Percentiles rank a stretch among this genome's conserved stretches.
Conservation (phyloP, 1,140 invertebrate species). For the Sitobion miscanthi region DNA sequence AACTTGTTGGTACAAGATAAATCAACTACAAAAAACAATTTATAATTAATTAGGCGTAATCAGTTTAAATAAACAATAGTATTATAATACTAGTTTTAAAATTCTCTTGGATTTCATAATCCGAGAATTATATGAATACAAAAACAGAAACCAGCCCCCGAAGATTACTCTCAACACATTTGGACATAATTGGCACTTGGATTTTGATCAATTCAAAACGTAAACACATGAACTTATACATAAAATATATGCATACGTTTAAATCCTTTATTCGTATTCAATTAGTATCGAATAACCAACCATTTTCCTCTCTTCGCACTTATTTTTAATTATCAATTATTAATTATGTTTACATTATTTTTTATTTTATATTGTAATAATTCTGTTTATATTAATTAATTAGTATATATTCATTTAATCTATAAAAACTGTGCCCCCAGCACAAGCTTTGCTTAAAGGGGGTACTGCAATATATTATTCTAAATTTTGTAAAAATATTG, state of each 20-base stretch:
- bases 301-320: too few relatives aligned
- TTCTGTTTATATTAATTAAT: too few relatives aligned
- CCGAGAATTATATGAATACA: neutral
- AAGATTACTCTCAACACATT: neutral
- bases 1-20: slow-evolving; percentile 13
- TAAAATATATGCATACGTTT: neutral
- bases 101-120: neutral
- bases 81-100: neutral
- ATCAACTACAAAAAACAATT: slow-evolving; percentile 18
- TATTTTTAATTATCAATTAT: too few relatives aligned
- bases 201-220: neutral
- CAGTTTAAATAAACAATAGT: neutral
- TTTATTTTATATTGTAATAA: too few relatives aligned
- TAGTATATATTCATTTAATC: too few relatives aligned
- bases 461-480: too few relatives aligned
- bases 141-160: neutral
- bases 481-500: too few relatives aligned
- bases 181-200: neutral
- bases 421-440: too few relatives aligned
- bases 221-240: neutral
- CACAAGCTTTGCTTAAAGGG: too few relatives aligned
- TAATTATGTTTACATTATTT: too few relatives aligned
- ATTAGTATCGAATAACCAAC: neutral
- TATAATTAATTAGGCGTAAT: neutral
- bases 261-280: neutral